Conservation (phyloP, 2,113 vertebrate genomes). For the Rhodinocichla rosea region DNA sequence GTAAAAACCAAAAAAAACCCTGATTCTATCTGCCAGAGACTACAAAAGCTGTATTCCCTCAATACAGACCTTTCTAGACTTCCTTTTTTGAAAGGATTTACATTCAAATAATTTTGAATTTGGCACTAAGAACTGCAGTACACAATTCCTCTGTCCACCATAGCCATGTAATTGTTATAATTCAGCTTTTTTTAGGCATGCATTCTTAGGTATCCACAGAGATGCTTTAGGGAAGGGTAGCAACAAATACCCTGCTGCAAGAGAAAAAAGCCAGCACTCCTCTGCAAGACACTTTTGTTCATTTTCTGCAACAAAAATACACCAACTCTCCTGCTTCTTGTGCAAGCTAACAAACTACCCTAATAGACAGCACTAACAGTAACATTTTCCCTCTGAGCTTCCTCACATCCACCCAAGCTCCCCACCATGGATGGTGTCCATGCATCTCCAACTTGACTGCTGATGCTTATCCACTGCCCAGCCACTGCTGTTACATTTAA, state of each 20-base stretch:
- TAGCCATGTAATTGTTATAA: background rate
- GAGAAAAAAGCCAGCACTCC: background rate
- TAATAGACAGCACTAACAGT: background rate
- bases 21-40: background rate
- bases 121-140: background rate
- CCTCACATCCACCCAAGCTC: background rate
- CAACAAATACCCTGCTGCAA: background rate
- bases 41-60: background rate
- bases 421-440: rapidly evolving
- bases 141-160: background rate
- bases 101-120: background rate
- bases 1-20: background rate
- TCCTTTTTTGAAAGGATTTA: background rate
- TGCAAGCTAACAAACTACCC: background rate
- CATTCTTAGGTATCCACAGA: background rate
- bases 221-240: background rate
- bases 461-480: background rate
- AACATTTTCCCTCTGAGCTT: background rate
- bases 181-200: background rate
- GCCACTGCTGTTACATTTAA: background rate
- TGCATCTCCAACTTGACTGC: background rate
- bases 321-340: background rate
- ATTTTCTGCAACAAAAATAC: background rate
- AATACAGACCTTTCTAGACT: background rate
- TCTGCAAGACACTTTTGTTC: background rate